Evolutionary conservation across 2,797 vertebrate species (phyloP).

Genomic region (Sebastes alutus): DNA sequence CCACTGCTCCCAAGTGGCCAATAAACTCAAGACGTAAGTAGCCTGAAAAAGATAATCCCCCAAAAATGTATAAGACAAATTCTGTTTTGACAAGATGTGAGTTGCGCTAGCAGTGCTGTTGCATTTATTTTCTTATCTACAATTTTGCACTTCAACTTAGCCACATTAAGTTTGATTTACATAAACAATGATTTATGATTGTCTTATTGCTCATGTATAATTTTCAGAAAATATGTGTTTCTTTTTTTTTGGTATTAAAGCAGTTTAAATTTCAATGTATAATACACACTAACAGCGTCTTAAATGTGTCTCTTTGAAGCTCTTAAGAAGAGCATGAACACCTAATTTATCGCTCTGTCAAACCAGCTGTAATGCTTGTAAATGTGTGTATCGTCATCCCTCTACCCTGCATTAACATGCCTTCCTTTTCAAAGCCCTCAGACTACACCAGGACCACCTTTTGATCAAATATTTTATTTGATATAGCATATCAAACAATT

Average conservation of each 20-base stretch:
- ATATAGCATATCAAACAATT: conserved; percentile 24
- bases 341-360: background rate
- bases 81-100: background rate
- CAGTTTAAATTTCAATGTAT: background rate
- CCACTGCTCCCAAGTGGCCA: background rate
- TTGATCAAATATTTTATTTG: conserved; percentile 45
- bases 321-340: background rate
- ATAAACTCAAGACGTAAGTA: background rate
- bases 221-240: background rate
- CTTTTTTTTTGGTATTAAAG: background rate
- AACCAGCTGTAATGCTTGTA: background rate
- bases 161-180: background rate
- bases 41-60: too few relatives aligned
- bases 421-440: conserved; percentile 10
- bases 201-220: background rate
- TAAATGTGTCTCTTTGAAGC: background rate
- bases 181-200: background rate
- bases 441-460: conserved; percentile 13
- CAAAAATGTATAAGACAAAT: background rate
- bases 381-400: background rate
- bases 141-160: background rate
- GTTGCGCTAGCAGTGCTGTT: background rate
- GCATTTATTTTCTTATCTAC: background rate
- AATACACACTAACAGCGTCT: too few relatives aligned
- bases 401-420: background rate